A percentile compares a stretch with the other conserved stretches of the same genome.
These are phyloP conservation scores for Coccyzus lansbergi DNA, from an alignment of 2,797 vertebrate species.

Conservation along the genomic window DNA sequence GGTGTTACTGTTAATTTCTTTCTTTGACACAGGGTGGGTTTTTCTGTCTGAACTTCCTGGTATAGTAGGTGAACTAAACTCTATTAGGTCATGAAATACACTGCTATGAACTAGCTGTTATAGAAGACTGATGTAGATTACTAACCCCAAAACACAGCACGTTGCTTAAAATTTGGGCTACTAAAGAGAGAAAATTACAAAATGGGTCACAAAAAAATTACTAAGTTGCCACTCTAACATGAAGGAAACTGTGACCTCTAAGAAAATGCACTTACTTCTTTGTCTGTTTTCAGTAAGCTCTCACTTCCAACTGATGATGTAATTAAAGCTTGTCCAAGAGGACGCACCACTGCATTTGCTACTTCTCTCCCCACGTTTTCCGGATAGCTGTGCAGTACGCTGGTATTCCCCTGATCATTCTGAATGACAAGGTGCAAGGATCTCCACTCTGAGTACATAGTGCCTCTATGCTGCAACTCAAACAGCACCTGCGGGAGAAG, in stretches of 20 bases:
- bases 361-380: conserved; percentile 91
- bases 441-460: conserved; percentile 98
- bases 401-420: conserved; percentile 94
- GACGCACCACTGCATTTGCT: conserved; percentile 92
- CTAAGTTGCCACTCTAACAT: not conserved
- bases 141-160: not conserved
- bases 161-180: not conserved
- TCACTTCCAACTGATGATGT: conserved; percentile 83
- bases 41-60: not conserved
- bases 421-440: conserved; percentile 94
- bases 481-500: conserved; percentile 58
- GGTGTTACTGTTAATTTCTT: not conserved
- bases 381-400: conserved; percentile 93
- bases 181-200: not conserved
- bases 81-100: not conserved
- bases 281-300: conserved; percentile 93
- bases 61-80: not conserved
- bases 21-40: too few species aligned
- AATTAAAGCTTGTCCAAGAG: conserved; percentile 88
- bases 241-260: not conserved
- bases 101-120: not conserved
- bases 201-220: not conserved
- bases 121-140: not conserved
- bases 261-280: conserved; percentile 86
- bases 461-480: conserved; percentile 76